Evolutionary conservation across 2,113 vertebrate genomes (phyloP).

Genomic region (Esox niger): DNA sequence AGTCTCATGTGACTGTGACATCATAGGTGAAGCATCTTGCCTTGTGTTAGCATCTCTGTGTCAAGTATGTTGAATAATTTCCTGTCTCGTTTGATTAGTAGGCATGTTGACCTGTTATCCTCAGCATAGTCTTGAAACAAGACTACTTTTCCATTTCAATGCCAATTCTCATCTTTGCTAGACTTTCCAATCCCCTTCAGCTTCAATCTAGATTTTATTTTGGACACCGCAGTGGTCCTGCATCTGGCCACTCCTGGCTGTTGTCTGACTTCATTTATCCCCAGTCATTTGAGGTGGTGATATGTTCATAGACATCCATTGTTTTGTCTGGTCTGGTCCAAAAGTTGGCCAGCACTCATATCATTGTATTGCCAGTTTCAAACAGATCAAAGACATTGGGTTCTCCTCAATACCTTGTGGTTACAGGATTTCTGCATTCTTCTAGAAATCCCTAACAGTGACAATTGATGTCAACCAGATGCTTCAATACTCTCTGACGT

Average conservation of each 20-base stretch:
- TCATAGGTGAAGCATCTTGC: conserved; percentile 7
- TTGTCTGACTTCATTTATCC: conserved; percentile 30
- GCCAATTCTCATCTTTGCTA: background rate
- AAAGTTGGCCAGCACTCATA: conserved; percentile 24
- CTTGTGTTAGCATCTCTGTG: background rate
- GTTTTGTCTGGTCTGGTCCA: conserved; percentile 26
- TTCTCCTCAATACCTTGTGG: conserved; percentile 23
- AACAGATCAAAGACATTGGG: conserved; percentile 26
- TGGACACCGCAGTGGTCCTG: conserved; percentile 1
- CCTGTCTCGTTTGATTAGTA: background rate
- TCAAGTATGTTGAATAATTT: background rate
- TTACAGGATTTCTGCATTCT: conserved; percentile 17
- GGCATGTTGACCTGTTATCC: background rate
- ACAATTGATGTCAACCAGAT: conserved; percentile 19
- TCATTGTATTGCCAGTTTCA: conserved; percentile 32
- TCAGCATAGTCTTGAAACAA: background rate
- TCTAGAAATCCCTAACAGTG: conserved; percentile 21
- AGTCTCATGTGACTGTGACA: conserved; percentile 2
- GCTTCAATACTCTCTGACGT: background rate
- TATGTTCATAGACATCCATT: conserved; percentile 19
- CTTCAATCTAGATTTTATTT: background rate
- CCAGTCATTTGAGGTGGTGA: conserved; percentile 1
- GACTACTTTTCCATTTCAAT: background rate
- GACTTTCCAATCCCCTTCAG: conserved; percentile 16
- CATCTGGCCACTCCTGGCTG: conserved; percentile 19